Base-by-base conservation (phyloP, 2,888 invertebrate genomes). In the Ariolimax columbianus region DNA sequence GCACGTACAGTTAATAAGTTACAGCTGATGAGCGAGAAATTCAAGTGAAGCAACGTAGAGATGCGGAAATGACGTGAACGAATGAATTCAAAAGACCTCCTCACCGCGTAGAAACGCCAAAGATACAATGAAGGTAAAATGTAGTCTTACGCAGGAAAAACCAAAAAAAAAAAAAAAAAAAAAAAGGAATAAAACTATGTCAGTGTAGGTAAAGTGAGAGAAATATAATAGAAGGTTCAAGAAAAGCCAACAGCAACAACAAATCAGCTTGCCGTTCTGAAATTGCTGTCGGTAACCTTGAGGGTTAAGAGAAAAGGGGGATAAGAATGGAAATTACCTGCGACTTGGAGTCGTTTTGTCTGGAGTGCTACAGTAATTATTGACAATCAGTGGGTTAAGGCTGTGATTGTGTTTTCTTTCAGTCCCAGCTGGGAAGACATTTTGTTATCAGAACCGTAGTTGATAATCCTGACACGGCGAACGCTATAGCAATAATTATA, bases 341-440 rank as follows among this genome's bases (percentile, higher is more conserved):
- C 30, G 77, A 36, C 55, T n/a, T 77, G 77, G 77, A 55, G 77
- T 77, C 77, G 55, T 51, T 17, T 33, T 51, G 77, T 77, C 55
- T 51, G 36, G 51, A 36, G 14, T 33, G 19, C 55, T 55, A 30
- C 51, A 77, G 11, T 73, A 73, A 77, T 77, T 77, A 55, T 77
- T 77, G 77, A 1, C 77, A 55, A 14, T 33, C 33, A 33, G n/a
- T 26, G 33, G 36, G 26, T 17, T 77, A 77, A 19, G 51, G 55
- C 51, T 55, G 51, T 3, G 55, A 55, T 77, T 38, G 33, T 55
- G 55, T 77, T 77, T 77, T 77, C 19, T 55, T 36, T 77, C 55
- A 19, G 30, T 9, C 55, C 33, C 33, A 7, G 33, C 19, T 36
- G 7, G 51, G 77, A 36, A 43, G 73, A 73, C 23, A 14, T 14